Conservation (phyloP, 2,797 vertebrate species). For the Microctenopoma stevenorrisi region DNA sequence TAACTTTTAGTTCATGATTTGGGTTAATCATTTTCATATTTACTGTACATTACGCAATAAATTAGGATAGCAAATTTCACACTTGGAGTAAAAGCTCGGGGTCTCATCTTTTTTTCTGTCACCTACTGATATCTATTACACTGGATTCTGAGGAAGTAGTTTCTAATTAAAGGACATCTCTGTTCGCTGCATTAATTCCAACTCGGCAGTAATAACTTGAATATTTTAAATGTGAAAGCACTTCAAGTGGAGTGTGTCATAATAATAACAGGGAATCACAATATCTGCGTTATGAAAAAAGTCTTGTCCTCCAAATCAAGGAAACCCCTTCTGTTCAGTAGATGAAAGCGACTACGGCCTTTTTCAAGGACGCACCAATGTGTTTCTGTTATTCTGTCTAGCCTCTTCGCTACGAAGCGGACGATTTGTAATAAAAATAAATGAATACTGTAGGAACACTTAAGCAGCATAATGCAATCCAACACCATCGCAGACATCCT, state of each 20-base stretch:
- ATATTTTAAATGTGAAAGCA: conserved; percentile 19
- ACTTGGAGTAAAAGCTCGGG: neutral
- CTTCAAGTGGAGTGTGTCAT: conserved; percentile 5
- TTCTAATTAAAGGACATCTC: conserved; percentile 11
- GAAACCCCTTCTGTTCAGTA: neutral
- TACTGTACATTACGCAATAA: conserved; percentile 25
- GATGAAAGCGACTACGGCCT: too few relatives aligned
- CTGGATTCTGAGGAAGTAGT: conserved; percentile 10
- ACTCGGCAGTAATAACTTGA: neutral
- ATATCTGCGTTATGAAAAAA: neutral
- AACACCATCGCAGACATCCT: too few relatives aligned
- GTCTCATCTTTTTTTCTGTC: neutral
- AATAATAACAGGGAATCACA: neutral
- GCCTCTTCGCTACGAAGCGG: too few relatives aligned
- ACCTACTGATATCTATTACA: neutral
- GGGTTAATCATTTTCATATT: conserved; percentile 12
- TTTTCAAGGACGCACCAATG: too few relatives aligned
- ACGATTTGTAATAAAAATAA: too few relatives aligned
- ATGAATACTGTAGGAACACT: too few relatives aligned
- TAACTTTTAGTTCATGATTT: conserved; percentile 12
- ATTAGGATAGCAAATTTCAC: conserved; percentile 21
- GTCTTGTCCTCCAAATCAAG: neutral
- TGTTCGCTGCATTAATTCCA: neutral
- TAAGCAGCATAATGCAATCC: too few relatives aligned
- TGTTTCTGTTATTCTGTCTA: too few relatives aligned